Evolutionary conservation across 53 echinoderm and acorn worm genomes (phyloP).

Genomic region (Mesocentrotus franciscanus): DNA sequence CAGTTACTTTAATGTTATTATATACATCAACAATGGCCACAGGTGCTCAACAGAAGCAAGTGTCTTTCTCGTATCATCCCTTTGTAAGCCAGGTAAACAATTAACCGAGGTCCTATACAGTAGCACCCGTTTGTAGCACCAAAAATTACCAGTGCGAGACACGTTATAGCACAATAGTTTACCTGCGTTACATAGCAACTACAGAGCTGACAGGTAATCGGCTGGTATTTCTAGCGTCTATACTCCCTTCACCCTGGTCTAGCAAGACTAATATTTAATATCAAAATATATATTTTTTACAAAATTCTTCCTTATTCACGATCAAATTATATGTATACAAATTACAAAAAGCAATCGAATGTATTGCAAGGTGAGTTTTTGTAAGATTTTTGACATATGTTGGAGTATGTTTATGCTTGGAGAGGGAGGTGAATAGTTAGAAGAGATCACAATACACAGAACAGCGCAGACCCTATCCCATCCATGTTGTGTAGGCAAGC

Average conservation of each 20-base stretch:
- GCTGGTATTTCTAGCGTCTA: not conserved
- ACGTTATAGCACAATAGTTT: constrained; percentile 60
- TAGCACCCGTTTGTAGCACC: constrained; percentile 6
- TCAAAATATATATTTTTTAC: not conserved
- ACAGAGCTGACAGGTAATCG: constrained; percentile 29
- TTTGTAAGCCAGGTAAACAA: not conserved
- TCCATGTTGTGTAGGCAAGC: constrained; percentile 1
- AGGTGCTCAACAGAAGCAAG: not conserved
- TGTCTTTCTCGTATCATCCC: not conserved
- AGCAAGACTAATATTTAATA: no score
- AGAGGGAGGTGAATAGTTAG: not conserved
- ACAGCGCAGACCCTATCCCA: not conserved
- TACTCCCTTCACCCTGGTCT: constrained; percentile 10
- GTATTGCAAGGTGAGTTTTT: not conserved
- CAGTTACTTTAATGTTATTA: no score
- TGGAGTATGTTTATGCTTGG: not conserved
- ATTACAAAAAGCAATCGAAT: no score
- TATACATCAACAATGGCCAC: not conserved
- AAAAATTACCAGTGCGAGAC: constrained; percentile 36
- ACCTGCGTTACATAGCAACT: constrained; percentile 62
- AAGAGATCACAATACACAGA: constrained; percentile 47
- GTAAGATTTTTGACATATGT: not conserved
- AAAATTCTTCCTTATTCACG: no score
- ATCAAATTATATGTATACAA: not conserved
- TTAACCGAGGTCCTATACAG: not conserved